These are phyloP conservation scores for Eufriesea mexicana DNA, from an alignment of 1,140 invertebrate species.

Conservation along the genomic window DNA sequence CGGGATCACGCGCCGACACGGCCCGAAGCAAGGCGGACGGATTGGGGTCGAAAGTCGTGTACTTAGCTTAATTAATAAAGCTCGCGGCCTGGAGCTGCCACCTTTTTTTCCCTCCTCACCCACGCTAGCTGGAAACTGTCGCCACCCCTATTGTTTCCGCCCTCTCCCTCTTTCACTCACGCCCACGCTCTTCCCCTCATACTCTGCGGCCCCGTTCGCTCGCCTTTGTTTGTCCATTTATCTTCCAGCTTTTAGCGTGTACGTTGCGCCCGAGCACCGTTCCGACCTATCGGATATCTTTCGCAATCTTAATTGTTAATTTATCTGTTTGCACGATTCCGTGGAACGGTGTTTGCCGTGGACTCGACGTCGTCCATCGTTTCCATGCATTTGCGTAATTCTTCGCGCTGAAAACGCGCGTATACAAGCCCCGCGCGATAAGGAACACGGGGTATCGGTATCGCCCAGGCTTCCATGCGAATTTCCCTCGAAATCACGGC, in stretches of 20 bases:
- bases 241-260: constrained; percentile 10
- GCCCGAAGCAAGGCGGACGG: constrained; percentile 25
- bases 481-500: neutral
- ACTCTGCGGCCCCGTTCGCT: neutral
- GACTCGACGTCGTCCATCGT: neutral
- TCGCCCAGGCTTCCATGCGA: too few species aligned
- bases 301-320: constrained; percentile 10
- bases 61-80: constrained; percentile 58
- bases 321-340: neutral
- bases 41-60: constrained; percentile 54
- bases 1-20: constrained; percentile 26
- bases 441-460: too few species aligned
- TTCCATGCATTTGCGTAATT: neutral
- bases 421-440: too few species aligned
- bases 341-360: too few species aligned
- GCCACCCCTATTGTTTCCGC: constrained; percentile 21
- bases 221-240: constrained; percentile 40
- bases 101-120: neutral
- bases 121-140: constrained; percentile 18
- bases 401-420: neutral
- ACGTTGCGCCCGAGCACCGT: neutral
- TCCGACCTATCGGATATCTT: neutral
- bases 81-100: constrained; percentile 18
- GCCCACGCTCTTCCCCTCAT: neutral
- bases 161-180: neutral